Evolutionary conservation across 1,140 invertebrate species (phyloP).

Genomic region (Drosophila nebulosa): DNA sequence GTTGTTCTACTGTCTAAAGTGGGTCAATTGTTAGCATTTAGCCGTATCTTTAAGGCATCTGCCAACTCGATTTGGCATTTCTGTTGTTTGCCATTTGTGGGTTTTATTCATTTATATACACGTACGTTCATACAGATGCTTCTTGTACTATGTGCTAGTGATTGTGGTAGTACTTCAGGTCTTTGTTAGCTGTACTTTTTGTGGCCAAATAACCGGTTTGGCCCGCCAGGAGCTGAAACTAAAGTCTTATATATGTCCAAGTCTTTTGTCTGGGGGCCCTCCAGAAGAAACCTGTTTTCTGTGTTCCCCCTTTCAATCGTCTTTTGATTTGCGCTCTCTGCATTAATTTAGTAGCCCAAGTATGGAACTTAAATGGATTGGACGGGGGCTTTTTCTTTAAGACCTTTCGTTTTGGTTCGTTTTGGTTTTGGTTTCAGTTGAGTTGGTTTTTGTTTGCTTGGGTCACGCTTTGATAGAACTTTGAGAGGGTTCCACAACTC

Average conservation of each 20-base stretch:
- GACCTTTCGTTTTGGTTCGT: conserved; percentile 2
- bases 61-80: conserved; percentile 49
- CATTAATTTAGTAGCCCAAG: conserved; percentile 4
- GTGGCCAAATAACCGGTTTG: conserved; percentile 40
- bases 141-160: conserved; percentile 28
- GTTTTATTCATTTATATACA: neutral
- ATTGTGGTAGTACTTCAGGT: conserved; percentile 39
- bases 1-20: conserved; percentile 44
- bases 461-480: conserved; percentile 71
- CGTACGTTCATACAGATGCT: neutral
- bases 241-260: neutral
- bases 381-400: neutral
- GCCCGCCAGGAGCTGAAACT: neutral
- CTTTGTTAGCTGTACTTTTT: conserved; percentile 47
- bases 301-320: conserved; percentile 1
- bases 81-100: conserved; percentile 39
- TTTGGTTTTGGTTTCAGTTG: conserved; percentile 29
- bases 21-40: conserved; percentile 72
- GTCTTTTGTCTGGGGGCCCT: conserved; percentile 1
- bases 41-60: conserved; percentile 44
- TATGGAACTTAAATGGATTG: conserved; percentile 5
- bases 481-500: conserved; percentile 22
- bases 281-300: neutral
- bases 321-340: conserved; percentile 45
- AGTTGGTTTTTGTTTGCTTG: conserved; percentile 48